Percentiles rank a stretch among this genome's conserved stretches.
phyloP scores from a whole-genome alignment of 2,888 invertebrate genomes.

The Aproaerema taeniolella region DNA sequence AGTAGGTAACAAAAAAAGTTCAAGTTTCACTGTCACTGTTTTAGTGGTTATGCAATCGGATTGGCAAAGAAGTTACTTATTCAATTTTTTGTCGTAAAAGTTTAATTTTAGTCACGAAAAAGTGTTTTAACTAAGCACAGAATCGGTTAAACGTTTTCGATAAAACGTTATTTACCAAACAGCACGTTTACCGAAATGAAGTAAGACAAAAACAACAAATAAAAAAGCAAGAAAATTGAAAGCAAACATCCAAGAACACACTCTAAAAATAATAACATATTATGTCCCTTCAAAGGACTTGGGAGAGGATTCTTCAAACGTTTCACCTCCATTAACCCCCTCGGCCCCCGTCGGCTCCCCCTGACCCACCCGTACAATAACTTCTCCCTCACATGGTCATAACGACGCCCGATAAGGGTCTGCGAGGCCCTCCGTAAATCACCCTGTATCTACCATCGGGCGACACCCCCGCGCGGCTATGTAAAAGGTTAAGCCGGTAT shows the following conservation, averaged over 20 bases:
- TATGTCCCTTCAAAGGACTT: constrained; percentile 64
- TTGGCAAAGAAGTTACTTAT: no score
- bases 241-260: constrained; percentile 45
- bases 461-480: constrained; percentile 50
- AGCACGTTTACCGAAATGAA: no score
- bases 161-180: no score
- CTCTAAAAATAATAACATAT: constrained; percentile 69
- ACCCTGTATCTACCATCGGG: constrained; percentile 66
- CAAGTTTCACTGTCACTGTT: no score
- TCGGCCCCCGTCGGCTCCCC: constrained; percentile 31
- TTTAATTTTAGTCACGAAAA: no score
- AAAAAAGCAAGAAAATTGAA: constrained; percentile 45
- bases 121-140: no score
- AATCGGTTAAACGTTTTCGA: no score
- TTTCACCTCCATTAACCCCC: constrained; percentile 40
- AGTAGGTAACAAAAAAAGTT: no score
- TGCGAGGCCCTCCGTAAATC: constrained; percentile 70
- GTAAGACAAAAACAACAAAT: no score
- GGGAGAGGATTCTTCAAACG: constrained; percentile 43
- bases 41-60: no score
- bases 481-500: constrained; percentile 31
- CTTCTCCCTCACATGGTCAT: constrained; percentile 77
- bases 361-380: constrained; percentile 54
- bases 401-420: constrained; percentile 75
- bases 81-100: no score